These are phyloP conservation scores for Noctuana brunneofusca DNA, from an alignment of 2,888 invertebrate genomes.

Conservation along the genomic window DNA sequence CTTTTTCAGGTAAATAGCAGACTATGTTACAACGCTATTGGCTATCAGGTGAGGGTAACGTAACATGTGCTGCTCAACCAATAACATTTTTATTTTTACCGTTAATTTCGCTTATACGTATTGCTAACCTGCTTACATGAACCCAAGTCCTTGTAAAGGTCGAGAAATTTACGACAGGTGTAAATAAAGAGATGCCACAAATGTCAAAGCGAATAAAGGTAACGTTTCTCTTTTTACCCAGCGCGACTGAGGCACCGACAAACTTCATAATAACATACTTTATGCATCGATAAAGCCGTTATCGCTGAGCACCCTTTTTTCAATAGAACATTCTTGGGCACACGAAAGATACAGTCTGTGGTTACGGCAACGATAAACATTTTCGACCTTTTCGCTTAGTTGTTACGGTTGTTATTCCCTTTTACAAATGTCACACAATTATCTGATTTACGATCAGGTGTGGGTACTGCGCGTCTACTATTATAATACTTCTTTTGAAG, in stretches of 20 bases:
- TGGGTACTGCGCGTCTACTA: conserved; percentile 57
- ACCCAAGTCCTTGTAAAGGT: conserved; percentile 29
- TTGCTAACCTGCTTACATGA: conserved; percentile 9
- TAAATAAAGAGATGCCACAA: conserved; percentile 64
- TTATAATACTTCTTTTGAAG: conserved; percentile 67
- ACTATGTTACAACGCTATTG: background rate
- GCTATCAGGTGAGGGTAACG: background rate
- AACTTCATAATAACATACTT: conserved; percentile 77
- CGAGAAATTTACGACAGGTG: conserved; percentile 64
- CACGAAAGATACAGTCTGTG: conserved; percentile 58
- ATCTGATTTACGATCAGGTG: conserved; percentile 73
- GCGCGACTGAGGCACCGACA: conserved; percentile 52
- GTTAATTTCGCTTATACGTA: background rate
- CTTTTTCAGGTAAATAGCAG: conserved; percentile 47
- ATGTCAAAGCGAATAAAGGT: conserved; percentile 53
- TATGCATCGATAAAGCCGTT: conserved; percentile 76
- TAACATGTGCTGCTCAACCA: background rate
- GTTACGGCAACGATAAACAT: conserved; percentile 40
- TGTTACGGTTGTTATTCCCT: conserved; percentile 55
- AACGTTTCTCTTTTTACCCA: conserved; percentile 52
- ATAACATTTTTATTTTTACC: conserved; percentile 15
- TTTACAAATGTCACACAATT: conserved; percentile 43
- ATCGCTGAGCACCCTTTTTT: conserved; percentile 72
- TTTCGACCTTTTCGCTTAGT: conserved; percentile 50
- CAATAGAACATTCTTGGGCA: conserved; percentile 66